Evolutionary conservation across 2,888 invertebrate genomes (phyloP).

Genomic region (Eurois occulta): DNA sequence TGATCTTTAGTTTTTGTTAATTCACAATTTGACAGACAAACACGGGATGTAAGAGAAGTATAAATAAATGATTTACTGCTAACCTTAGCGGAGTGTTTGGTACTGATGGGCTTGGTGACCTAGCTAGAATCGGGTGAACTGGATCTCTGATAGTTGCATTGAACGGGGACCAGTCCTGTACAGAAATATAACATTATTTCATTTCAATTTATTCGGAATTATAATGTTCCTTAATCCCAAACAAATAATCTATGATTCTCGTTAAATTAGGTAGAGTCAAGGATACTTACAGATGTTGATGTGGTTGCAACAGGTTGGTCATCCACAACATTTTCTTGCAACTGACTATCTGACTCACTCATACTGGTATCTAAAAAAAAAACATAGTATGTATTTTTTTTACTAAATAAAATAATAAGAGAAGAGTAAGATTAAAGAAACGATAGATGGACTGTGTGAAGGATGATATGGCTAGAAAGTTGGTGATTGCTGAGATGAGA

Average conservation of each 20-base stretch:
- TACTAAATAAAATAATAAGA: not conserved
- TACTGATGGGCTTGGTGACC: constrained; percentile 1
- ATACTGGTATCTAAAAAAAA: not conserved
- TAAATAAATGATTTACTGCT: not conserved
- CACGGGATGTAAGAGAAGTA: not conserved
- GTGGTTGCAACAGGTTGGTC: not conserved
- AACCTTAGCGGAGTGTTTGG: not conserved
- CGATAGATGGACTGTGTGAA: not conserved
- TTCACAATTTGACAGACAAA: not conserved
- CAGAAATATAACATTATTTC: not conserved
- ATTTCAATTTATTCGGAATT: no score
- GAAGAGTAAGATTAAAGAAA: not conserved
- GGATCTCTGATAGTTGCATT: not conserved
- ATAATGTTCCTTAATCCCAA: no score
- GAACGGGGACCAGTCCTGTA: not conserved
- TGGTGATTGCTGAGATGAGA: not conserved
- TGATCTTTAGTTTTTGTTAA: not conserved
- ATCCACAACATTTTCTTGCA: not conserved
- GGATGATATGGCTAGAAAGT: not conserved
- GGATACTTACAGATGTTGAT: not conserved
- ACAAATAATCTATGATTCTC: not conserved
- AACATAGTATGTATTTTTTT: no score
- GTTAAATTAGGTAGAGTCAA: not conserved
- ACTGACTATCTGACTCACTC: not conserved
- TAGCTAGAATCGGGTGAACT: not conserved